Evolutionary conservation across 2,797 vertebrate species (phyloP).

Genomic region (Sternotherus odoratus): DNA sequence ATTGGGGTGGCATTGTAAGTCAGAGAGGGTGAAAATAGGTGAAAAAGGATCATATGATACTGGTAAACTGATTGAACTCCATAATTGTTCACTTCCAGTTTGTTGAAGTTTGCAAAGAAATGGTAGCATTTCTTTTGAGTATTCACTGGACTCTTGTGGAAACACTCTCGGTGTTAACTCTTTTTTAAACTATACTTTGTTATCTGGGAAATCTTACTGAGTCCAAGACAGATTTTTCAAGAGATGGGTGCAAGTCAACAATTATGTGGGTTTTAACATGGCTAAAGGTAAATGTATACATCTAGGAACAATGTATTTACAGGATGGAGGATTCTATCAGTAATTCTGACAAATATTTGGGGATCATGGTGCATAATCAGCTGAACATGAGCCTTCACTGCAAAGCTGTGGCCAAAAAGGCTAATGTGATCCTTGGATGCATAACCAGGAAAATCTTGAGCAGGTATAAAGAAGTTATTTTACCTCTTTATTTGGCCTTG

Average conservation of each 20-base stretch:
- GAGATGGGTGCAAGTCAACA: not conserved
- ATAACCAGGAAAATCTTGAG: not conserved
- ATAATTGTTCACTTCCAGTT: not conserved
- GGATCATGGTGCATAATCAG: not conserved
- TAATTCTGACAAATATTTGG: not conserved
- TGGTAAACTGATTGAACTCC: not conserved
- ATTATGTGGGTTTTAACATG: not conserved
- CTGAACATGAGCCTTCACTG: not conserved
- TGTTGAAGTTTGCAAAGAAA: not conserved
- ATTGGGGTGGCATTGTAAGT: not conserved
- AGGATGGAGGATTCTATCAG: not conserved
- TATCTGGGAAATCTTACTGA: not conserved
- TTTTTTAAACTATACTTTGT: not conserved
- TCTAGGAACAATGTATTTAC: not conserved
- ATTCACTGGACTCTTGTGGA: not conserved
- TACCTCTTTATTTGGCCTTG: not conserved
- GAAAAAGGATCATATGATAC: not conserved
- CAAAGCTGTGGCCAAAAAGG: not conserved
- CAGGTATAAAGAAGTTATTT: not conserved
- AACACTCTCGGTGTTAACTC: not conserved
- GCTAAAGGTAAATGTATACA: not conserved
- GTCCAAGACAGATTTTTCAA: not conserved
- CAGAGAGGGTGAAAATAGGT: not conserved
- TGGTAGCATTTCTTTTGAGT: not conserved
- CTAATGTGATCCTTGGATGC: not conserved